phyloP scores from a whole-genome alignment of 1,140 invertebrate species.

The Zaprionus taronus region DNA sequence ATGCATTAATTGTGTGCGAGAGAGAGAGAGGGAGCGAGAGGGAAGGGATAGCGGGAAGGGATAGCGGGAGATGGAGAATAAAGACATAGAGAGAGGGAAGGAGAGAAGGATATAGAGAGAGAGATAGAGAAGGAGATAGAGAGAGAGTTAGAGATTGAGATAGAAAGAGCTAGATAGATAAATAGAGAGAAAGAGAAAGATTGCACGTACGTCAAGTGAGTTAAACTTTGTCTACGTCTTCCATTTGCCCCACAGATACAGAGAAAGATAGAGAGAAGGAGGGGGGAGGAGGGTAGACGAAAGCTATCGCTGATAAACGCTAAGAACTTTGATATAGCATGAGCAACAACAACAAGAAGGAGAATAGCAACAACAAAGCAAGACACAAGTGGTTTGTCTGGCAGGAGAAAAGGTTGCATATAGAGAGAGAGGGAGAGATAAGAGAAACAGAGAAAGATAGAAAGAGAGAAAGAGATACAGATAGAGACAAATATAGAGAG shows the following conservation, averaged over 20 bases:
- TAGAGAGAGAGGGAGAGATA: neutral
- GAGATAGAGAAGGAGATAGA: neutral
- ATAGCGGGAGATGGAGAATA: neutral
- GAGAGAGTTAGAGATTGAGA: too few species aligned
- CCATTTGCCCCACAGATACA: constrained; percentile 41
- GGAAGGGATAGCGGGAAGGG: neutral
- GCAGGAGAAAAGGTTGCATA: constrained; percentile 26
- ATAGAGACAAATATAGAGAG: neutral
- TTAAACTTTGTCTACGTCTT: constrained; percentile 30
- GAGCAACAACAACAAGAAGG: constrained; percentile 18
- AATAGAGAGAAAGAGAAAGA: neutral
- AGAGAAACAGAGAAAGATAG: neutral
- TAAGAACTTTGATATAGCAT: constrained; percentile 60
- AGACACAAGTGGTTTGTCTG: constrained; percentile 43
- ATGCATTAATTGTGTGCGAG: constrained; percentile 18
- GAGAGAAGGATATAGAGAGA: neutral
- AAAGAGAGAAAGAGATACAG: too few species aligned
- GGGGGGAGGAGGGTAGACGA: neutral
- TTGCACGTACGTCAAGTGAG: constrained; percentile 19
- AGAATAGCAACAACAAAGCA: constrained; percentile 13
- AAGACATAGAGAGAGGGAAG: too few species aligned
- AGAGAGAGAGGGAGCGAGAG: neutral
- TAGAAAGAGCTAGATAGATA: neutral
- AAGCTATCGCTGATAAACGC: constrained; percentile 55
- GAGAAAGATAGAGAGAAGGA: neutral